Percentiles rank a stretch among this genome's conserved stretches.
These are phyloP conservation scores for Laspeyria flexula DNA, from an alignment of 2,888 invertebrate species.

Conservation along the genomic window DNA sequence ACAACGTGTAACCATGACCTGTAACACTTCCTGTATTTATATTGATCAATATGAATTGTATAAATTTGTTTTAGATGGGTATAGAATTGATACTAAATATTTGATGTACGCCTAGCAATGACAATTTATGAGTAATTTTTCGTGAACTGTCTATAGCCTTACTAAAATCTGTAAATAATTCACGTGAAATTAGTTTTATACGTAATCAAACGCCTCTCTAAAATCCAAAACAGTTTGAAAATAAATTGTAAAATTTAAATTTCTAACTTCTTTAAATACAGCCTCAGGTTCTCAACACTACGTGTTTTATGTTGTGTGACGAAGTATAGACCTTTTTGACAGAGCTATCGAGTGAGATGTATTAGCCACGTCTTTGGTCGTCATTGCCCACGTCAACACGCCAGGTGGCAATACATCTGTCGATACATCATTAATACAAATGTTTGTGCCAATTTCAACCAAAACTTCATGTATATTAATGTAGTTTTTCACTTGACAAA, in stretches of 20 bases:
- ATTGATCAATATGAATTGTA: not conserved
- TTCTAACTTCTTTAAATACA: not conserved
- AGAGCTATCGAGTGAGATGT: slow-evolving; percentile 46
- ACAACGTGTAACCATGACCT: not conserved
- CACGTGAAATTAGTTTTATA: too few relatives aligned
- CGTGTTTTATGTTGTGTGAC: slow-evolving; percentile 42
- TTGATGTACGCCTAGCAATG: too few relatives aligned
- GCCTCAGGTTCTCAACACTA: not conserved
- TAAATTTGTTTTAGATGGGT: not conserved
- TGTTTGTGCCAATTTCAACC: slow-evolving; percentile 9
- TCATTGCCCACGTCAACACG: slow-evolving; percentile 18
- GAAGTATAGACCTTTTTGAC: slow-evolving; percentile 51
- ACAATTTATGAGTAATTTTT: too few relatives aligned
- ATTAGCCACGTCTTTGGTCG: slow-evolving; percentile 40
- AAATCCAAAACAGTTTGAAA: not conserved
- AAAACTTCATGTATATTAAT: not conserved
- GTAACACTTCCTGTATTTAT: not conserved
- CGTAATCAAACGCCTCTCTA: not conserved
- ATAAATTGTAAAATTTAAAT: not conserved
- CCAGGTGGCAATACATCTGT: slow-evolving; percentile 44
- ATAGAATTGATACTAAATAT: not conserved
- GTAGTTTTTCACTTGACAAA: not conserved
- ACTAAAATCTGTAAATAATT: not conserved
- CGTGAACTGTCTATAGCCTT: too few relatives aligned
- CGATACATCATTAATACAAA: slow-evolving; percentile 12